Percentiles rank a stretch among this genome's conserved stretches.
These are phyloP conservation scores for Sogatella furcifera DNA, from an alignment of 1,140 invertebrate species.

Conservation along the genomic window DNA sequence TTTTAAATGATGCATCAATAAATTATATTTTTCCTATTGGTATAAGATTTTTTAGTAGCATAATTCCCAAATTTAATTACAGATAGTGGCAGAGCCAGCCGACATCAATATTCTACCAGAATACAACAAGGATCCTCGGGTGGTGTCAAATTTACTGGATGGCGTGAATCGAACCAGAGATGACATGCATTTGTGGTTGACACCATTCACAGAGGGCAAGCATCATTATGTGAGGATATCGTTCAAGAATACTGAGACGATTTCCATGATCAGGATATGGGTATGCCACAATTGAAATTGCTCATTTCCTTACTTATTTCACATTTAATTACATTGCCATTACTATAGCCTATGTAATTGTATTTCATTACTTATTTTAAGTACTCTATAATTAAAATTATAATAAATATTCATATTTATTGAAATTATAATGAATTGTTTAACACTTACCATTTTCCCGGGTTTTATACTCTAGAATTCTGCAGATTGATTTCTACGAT, in stretches of 20 bases:
- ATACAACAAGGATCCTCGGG: constrained; percentile 43
- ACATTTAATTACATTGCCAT: no score
- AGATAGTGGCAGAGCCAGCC: constrained; percentile 45
- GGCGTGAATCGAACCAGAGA: constrained; percentile 60
- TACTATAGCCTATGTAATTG: no score
- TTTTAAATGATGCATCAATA: no score
- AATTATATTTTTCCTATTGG: no score
- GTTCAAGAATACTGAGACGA: constrained; percentile 41
- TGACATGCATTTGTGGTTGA: constrained; percentile 65
- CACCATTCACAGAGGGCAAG: constrained; percentile 43
- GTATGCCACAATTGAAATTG: constrained; percentile 40
- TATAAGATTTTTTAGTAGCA: no score
- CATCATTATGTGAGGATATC: constrained; percentile 48
- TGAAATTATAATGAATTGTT: neutral
- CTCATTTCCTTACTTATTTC: no score
- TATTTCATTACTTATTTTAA: no score
- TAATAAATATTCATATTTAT: no score
- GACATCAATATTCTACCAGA: constrained; percentile 49
- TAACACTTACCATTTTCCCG: no score
- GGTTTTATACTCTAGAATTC: no score
- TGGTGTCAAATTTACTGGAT: constrained; percentile 54
- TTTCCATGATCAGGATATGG: constrained; percentile 70
- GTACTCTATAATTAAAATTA: no score
- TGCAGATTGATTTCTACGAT: no score
- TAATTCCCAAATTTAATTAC: constrained; percentile 1